Percentiles rank a stretch among this genome's conserved stretches.
Conservation (phyloP, 2,797 vertebrate genomes). For the Accipiter fasciatus region DNA sequence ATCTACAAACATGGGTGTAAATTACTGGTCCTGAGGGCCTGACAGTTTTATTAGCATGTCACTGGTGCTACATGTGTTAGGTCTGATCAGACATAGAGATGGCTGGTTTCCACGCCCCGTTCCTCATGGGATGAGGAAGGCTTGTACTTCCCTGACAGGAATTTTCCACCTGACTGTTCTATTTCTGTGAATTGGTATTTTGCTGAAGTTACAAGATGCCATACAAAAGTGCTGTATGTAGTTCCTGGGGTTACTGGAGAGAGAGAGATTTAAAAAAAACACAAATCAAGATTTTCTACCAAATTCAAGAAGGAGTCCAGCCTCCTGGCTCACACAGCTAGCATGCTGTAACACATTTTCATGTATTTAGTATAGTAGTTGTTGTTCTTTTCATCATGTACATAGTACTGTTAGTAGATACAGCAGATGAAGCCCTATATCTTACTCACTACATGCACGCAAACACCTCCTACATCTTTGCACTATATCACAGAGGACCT, state of each 20-base stretch:
- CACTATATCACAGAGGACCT: not conserved
- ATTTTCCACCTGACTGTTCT: not conserved
- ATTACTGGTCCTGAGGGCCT: constrained; percentile 55
- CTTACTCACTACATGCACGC: not conserved
- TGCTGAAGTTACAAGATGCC: not conserved
- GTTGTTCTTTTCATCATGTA: not conserved
- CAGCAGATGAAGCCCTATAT: not conserved
- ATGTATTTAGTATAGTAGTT: not conserved
- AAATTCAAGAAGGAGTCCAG: not conserved
- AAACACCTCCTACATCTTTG: not conserved
- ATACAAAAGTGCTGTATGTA: not conserved
- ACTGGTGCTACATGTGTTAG: constrained; percentile 39
- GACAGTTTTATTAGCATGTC: constrained; percentile 70
- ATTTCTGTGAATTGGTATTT: not conserved
- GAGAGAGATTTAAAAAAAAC: not conserved
- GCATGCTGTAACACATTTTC: not conserved
- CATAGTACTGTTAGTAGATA: not conserved
- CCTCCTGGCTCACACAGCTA: not conserved
- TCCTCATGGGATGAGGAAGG: not conserved
- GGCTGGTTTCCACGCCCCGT: not conserved
- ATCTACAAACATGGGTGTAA: constrained; percentile 64
- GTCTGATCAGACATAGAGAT: constrained; percentile 18
- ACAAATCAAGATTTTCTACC: not conserved
- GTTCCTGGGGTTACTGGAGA: not conserved
- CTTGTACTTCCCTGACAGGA: not conserved